Percentiles rank a stretch among this genome's conserved stretches.
These are phyloP conservation scores for Limonius californicus DNA, from an alignment of 1,140 invertebrate genomes.

Conservation along the genomic window DNA sequence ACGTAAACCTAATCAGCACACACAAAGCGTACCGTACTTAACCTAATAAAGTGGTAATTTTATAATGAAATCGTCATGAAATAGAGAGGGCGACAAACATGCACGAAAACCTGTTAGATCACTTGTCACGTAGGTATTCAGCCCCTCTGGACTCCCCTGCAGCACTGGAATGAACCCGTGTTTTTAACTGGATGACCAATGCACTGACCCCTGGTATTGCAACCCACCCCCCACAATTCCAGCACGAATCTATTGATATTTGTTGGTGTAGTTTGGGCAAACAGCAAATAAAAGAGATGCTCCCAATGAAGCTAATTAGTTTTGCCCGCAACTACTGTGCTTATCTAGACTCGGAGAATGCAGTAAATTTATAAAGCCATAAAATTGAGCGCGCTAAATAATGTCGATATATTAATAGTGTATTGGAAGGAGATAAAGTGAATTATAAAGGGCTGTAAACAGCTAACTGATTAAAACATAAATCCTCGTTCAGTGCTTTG, in stretches of 20 bases:
- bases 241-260: not conserved
- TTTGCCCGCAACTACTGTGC: too few relatives aligned
- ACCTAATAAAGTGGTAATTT: slow-evolving; percentile 7
- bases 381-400: too few relatives aligned
- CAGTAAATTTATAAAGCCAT: not conserved
- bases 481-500: too few relatives aligned
- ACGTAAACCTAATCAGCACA: not conserved
- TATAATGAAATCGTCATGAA: slow-evolving; percentile 1
- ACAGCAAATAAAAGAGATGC: too few relatives aligned
- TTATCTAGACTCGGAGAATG: not conserved
- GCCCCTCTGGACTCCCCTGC: not conserved
- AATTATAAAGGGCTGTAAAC: not conserved
- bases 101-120: slow-evolving; percentile 8
- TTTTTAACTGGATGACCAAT: not conserved
- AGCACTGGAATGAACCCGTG: too few relatives aligned
- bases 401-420: not conserved
- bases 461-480: slow-evolving; percentile 4
- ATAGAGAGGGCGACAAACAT: slow-evolving; percentile 4
- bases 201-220: not conserved
- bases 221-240: too few relatives aligned
- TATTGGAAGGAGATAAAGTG: not conserved
- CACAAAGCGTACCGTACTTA: not conserved
- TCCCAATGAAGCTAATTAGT: too few relatives aligned
- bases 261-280: not conserved
- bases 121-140: slow-evolving; percentile 3